Evolutionary conservation across 2,888 invertebrate genomes (phyloP).

Genomic region (Dascillus cervinus): DNA sequence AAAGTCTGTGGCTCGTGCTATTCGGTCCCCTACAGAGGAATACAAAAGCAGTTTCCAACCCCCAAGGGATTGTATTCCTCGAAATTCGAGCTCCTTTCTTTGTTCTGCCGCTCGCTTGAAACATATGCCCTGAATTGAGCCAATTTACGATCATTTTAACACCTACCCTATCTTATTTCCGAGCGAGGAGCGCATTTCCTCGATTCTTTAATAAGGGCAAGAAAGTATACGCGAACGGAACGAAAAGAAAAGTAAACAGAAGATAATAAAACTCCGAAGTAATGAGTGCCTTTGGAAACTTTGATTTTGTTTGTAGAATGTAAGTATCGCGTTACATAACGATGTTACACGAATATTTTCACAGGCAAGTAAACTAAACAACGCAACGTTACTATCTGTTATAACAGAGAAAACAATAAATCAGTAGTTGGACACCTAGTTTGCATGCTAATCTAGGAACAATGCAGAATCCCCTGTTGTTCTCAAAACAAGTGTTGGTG

Average conservation of each 20-base stretch:
- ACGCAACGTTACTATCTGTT: slow-evolving; percentile 7
- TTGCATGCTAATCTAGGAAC: slow-evolving; percentile 9
- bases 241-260: too few species aligned
- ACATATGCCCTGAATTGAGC: slow-evolving; percentile 23
- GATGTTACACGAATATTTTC: slow-evolving; percentile 7
- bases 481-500: slow-evolving; percentile 5
- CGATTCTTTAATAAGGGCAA: too few species aligned
- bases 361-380: slow-evolving; percentile 10
- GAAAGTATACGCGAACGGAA: too few species aligned
- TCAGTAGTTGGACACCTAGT: slow-evolving; percentile 8
- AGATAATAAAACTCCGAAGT: too few species aligned
- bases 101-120: slow-evolving; percentile 22
- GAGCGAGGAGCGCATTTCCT: too few species aligned
- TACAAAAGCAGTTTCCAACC: slow-evolving; percentile 25
- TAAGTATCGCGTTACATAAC: too few species aligned
- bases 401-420: slow-evolving; percentile 6
- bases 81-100: slow-evolving; percentile 27
- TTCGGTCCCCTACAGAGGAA: slow-evolving; percentile 22
- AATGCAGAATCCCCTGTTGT: slow-evolving; percentile 8
- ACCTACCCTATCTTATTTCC: slow-evolving; percentile 15
- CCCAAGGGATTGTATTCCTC: slow-evolving; percentile 25
- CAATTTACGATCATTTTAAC: slow-evolving; percentile 22
- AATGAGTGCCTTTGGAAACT: too few species aligned
- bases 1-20: slow-evolving; percentile 32
- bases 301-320: too few species aligned